These are phyloP conservation scores for Drosophila parabipectinata DNA, from an alignment of 1,140 invertebrate genomes.

Conservation along the genomic window DNA sequence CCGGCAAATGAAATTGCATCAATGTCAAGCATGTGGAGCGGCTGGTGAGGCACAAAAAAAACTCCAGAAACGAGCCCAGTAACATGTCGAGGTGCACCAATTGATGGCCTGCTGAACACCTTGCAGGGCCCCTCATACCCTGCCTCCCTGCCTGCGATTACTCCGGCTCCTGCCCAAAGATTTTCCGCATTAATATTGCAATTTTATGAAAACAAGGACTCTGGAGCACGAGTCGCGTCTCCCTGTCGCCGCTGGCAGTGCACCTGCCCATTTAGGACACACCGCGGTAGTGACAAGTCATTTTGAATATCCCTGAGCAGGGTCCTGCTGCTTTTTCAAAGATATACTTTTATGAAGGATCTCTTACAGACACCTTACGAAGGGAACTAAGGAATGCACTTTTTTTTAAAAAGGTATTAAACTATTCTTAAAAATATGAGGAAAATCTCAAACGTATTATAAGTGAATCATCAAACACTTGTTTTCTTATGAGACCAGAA, in stretches of 20 bases:
- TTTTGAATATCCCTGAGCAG: conserved; percentile 20
- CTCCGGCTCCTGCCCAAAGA: conserved; percentile 55
- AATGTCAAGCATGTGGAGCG: conserved; percentile 51
- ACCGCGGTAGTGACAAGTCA: conserved; percentile 42
- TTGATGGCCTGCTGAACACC: conserved; percentile 57
- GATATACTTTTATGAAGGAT: conserved; percentile 11
- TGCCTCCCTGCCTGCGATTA: neutral
- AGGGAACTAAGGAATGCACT: conserved; percentile 8
- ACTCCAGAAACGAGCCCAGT: neutral
- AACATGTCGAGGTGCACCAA: conserved; percentile 40
- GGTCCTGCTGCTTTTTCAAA: conserved; percentile 12
- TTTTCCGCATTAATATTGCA: conserved; percentile 66
- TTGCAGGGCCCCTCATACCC: conserved; percentile 10
- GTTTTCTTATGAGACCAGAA: no score
- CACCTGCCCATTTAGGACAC: conserved; percentile 62
- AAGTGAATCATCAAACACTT: no score
- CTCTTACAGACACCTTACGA: neutral
- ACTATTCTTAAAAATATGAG: no score
- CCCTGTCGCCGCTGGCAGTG: conserved; percentile 29
- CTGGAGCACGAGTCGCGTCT: conserved; percentile 21
- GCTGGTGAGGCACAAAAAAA: conserved; percentile 1
- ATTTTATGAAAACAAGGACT: conserved; percentile 59
- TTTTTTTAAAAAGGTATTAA: neutral
- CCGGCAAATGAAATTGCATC: conserved; percentile 57
- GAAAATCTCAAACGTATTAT: no score